Base-by-base conservation (phyloP, 1,140 invertebrate genomes). In the Dinothrombium tinctorium region DNA sequence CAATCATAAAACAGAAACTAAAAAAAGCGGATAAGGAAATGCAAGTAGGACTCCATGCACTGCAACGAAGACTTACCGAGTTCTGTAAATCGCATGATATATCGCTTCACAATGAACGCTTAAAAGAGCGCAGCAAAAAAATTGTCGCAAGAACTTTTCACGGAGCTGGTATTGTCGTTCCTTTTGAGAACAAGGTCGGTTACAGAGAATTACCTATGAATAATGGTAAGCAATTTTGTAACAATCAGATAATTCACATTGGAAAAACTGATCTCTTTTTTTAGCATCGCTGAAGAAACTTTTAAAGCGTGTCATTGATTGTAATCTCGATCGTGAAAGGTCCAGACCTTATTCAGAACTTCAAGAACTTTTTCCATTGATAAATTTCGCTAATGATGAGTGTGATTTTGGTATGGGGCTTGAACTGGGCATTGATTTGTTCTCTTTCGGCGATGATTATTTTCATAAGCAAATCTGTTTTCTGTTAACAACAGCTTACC, bases 371-470 rank as follows among this genome's bases (percentile, higher is more conserved):
- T 67, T 83, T 21, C 79, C 73, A 26, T 69, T 69, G 49, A 71
- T 79, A 6, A 79, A 71, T 52, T 86, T 86, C 57, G 82, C 84
- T 2, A 74, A 76, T 45, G 86, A 92, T 56, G 86, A 92, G 58
- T 83, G 78, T 56, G 86, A 92, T 58, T 89, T 86, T 62, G 86
- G 84, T 1, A 83, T 78, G 37, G 76, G 79, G 4, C 53, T 92
- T 2, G 84, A 94, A 59, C 59, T 86, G 21, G 84, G 80, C 0
- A 68, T 84, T 25, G 72, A 84, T 59, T 55, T 90, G 14, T 82
- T 92, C 53, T 71, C 66, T 43, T 76, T 69, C 51, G 81, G 79
- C 1, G 56, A 69, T 40, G 54, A 66, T 37, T 59, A 66, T 40
- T 62, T 89, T 31, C 70, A 87, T 58, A 57, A 63, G 20, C 67